Conservation (phyloP, 2,888 invertebrate genomes). For the Caenorhabditis zanzibari region DNA sequence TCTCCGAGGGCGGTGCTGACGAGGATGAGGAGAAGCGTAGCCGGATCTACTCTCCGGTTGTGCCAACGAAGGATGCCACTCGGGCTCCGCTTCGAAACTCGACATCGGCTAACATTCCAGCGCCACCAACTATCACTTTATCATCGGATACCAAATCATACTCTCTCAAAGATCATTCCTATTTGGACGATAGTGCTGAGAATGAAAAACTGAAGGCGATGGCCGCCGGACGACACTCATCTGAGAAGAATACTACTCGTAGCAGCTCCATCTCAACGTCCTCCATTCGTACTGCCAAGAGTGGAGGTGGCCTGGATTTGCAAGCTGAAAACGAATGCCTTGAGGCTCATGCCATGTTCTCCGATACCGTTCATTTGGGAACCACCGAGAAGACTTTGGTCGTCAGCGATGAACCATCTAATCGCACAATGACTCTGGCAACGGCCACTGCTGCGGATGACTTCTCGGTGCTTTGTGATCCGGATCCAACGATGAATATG, state of each 20-base stretch:
- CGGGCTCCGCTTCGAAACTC: constrained; percentile 43
- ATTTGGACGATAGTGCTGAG: constrained; percentile 2
- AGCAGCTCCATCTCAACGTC: constrained; percentile 9
- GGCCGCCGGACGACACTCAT: constrained; percentile 14
- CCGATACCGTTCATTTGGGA: constrained; percentile 60
- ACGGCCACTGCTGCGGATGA: neutral
- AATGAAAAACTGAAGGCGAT: constrained; percentile 28
- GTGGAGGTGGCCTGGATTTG: constrained; percentile 48
- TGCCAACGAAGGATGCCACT: constrained; percentile 38
- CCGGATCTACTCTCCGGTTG: constrained; percentile 44
- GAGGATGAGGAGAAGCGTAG: constrained; percentile 47
- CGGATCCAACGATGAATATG: constrained; percentile 41
- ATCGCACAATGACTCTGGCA: neutral
- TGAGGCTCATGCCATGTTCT: constrained; percentile 64
- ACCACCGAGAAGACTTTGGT: constrained; percentile 36
- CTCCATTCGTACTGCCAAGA: constrained; percentile 36
- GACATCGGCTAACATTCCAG: neutral
- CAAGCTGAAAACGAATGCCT: constrained; percentile 55
- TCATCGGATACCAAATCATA: constrained; percentile 60
- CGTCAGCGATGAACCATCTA: constrained; percentile 8
- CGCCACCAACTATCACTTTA: constrained; percentile 35
- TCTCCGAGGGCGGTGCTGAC: constrained; percentile 20
- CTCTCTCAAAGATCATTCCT: neutral
- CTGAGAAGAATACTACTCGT: neutral
- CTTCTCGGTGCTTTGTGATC: constrained; percentile 48